These are phyloP conservation scores for Drosophila tani DNA, from an alignment of 1,140 invertebrate genomes.

Conservation along the genomic window DNA sequence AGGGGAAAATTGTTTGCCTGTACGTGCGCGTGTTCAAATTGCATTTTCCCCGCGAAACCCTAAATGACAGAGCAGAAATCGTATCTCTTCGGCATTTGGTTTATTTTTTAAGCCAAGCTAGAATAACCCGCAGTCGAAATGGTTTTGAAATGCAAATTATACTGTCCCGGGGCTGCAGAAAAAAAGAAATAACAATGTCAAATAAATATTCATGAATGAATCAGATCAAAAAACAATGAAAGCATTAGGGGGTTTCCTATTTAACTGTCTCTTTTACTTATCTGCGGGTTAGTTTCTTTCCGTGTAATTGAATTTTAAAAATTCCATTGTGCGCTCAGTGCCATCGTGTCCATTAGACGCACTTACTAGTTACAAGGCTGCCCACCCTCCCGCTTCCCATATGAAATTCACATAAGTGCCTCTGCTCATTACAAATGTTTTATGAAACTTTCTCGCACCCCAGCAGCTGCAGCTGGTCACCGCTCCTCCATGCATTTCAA, in stretches of 20 bases:
- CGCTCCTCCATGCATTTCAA: conserved; percentile 20
- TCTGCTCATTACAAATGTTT: conserved; percentile 37
- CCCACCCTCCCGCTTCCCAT: not conserved
- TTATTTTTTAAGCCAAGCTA: conserved; percentile 9
- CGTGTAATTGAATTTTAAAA: conserved; percentile 30
- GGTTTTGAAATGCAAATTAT: conserved; percentile 11
- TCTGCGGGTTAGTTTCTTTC: not conserved
- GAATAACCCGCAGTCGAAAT: not conserved
- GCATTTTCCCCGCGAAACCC: not conserved
- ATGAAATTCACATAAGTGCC: conserved; percentile 46
- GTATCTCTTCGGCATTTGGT: not conserved
- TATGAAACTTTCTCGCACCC: conserved; percentile 27
- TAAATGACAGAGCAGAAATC: conserved; percentile 14
- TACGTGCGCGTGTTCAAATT: conserved; percentile 21
- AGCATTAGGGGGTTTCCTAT: not conserved
- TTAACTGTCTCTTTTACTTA: too few species aligned
- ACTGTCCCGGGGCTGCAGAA: not conserved
- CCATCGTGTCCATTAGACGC: conserved; percentile 18
- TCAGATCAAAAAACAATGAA: conserved; percentile 1
- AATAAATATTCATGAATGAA: conserved; percentile 6
- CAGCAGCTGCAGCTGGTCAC: conserved; percentile 18
- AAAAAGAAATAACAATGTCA: not conserved
- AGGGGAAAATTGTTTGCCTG: conserved; percentile 27
- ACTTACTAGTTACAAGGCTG: conserved; percentile 1
- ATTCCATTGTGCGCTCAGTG: not conserved